Evolutionary conservation across 2,797 vertebrate genomes (phyloP).

Genomic region (Phalanger gymnotis): DNA sequence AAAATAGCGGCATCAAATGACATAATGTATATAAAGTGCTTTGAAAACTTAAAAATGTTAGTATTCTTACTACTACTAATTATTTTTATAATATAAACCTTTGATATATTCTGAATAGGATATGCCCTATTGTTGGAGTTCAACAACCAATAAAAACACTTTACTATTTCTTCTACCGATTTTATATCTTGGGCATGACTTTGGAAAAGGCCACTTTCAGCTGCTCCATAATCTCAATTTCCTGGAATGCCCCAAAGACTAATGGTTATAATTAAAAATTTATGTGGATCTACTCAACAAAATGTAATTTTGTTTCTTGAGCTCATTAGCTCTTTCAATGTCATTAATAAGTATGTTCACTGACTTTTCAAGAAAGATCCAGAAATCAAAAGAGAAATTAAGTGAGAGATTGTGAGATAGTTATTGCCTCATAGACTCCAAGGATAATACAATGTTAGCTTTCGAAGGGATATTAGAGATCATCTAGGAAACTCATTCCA

Average conservation of each 20-base stretch:
- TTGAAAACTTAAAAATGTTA: neutral
- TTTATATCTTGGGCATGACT: conserved; percentile 14
- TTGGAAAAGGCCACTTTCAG: conserved; percentile 52
- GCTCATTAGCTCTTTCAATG: conserved; percentile 48
- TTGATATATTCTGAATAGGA: neutral
- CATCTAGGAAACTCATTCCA: neutral
- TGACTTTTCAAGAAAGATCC: conserved; percentile 39
- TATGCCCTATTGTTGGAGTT: neutral
- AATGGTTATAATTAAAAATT: conserved; percentile 39
- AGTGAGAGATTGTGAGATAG: conserved; percentile 31
- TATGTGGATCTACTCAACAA: conserved; percentile 47
- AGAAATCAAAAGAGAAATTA: conserved; percentile 32
- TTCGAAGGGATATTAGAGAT: neutral
- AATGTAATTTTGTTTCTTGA: conserved; percentile 46
- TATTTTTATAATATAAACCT: neutral
- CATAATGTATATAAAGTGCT: neutral
- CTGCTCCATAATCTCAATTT: conserved; percentile 28
- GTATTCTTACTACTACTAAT: neutral
- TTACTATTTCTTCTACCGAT: neutral
- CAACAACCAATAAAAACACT: neutral
- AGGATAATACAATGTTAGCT: neutral
- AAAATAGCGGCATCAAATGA: neutral
- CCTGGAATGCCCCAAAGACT: conserved; percentile 26
- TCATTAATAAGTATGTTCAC: conserved; percentile 16
- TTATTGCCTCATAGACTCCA: neutral